These are phyloP conservation scores for Bubo scandiacus DNA, from an alignment of 2,113 vertebrate genomes.

Conservation along the genomic window DNA sequence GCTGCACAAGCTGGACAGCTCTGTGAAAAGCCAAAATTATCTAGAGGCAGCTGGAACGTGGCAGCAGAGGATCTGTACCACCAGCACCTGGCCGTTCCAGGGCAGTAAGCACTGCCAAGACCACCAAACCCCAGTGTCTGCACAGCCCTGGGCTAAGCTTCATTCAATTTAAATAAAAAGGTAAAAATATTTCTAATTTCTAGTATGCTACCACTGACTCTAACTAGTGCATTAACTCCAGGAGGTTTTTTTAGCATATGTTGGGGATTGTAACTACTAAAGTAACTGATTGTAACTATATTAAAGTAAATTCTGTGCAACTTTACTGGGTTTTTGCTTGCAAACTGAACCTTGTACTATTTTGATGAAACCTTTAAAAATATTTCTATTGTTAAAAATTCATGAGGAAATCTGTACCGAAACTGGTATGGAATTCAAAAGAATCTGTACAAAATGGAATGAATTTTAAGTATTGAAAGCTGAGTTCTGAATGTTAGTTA, in stretches of 20 bases:
- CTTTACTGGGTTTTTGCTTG: not conserved
- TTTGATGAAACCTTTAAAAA: not conserved
- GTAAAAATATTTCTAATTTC: not conserved
- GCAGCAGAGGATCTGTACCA: not conserved
- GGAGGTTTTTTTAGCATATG: not conserved
- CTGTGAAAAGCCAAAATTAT: not conserved
- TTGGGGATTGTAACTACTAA: not conserved
- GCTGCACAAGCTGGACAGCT: not conserved
- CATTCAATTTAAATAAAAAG: not conserved
- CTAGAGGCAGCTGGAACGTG: not conserved
- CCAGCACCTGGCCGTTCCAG: not conserved
- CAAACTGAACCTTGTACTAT: not conserved
- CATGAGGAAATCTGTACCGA: not conserved
- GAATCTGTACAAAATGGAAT: not conserved
- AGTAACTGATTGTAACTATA: too few species aligned
- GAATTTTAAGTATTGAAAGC: not conserved
- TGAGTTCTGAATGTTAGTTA: not conserved
- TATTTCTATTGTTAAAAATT: not conserved
- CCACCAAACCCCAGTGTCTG: not conserved
- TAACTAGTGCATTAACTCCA: not conserved
- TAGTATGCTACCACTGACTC: not conserved
- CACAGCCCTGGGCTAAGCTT: not conserved
- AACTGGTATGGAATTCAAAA: not conserved
- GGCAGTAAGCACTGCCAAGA: not conserved
- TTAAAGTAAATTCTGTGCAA: not conserved